These are phyloP conservation scores for Clarias batrachus DNA, from an alignment of 2,113 vertebrate species.

Conservation along the genomic window DNA sequence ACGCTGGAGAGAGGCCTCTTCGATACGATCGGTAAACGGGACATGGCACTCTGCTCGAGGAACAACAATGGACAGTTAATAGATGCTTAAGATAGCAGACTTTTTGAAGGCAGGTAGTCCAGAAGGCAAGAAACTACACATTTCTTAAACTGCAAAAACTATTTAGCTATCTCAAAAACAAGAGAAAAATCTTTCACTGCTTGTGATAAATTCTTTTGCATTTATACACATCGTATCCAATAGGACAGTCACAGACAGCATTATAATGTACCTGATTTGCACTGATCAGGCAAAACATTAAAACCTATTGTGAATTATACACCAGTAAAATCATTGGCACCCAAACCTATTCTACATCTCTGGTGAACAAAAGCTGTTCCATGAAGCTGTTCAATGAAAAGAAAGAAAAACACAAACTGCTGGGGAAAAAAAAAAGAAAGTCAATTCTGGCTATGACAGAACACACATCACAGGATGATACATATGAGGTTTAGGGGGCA, in stretches of 20 bases:
- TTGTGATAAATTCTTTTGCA: no score
- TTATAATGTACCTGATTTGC: neutral
- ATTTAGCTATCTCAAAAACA: no score
- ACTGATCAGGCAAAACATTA: no score
- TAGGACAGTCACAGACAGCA: neutral
- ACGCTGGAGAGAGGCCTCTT: conserved; percentile 64
- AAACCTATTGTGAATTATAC: neutral
- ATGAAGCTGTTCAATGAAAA: no score
- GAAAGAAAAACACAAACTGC: no score
- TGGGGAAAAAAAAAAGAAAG: no score
- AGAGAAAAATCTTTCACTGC: neutral
- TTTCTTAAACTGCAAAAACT: neutral
- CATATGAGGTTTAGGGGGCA: no score
- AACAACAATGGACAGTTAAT: neutral
- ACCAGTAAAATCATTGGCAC: neutral
- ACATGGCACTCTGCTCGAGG: conserved; percentile 52
- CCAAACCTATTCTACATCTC: no score
- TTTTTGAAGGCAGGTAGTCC: neutral
- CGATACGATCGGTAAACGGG: conserved; percentile 69
- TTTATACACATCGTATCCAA: neutral
- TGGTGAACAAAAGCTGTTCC: no score
- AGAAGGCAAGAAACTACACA: neutral
- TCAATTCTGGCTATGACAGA: no score
- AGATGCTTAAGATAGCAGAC: neutral
- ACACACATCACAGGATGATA: no score